Conservation (phyloP, 2,888 invertebrate species). For the Nesidiocoris tenuis region DNA sequence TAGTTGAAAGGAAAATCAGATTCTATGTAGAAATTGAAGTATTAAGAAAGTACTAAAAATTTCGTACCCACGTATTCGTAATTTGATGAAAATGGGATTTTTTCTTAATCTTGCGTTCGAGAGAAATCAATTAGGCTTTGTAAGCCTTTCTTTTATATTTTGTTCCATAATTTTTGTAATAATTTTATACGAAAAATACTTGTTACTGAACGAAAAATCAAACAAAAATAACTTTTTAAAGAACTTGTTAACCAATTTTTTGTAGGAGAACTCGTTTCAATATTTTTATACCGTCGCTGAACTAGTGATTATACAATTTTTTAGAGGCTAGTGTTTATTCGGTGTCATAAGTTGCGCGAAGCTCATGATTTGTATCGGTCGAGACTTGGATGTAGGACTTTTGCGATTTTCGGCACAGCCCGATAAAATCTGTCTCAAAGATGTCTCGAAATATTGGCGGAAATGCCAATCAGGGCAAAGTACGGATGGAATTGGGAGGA, state of each 20-base stretch:
- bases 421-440: neutral
- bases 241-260: slow-evolving; percentile 35
- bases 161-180: slow-evolving; percentile 47
- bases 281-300: slow-evolving; percentile 48
- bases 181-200: slow-evolving; percentile 40
- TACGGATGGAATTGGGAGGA: too few relatives aligned
- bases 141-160: slow-evolving; percentile 45
- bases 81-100: neutral
- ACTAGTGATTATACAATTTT: slow-evolving; percentile 28
- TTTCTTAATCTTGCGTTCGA: slow-evolving; percentile 5
- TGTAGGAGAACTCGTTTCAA: slow-evolving; percentile 47
- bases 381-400: neutral
- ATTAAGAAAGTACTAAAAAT: neutral
- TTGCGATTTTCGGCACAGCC: neutral
- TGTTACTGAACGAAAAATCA: slow-evolving; percentile 22
- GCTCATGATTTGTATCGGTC: slow-evolving; percentile 41
- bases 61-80: neutral
- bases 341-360: slow-evolving; percentile 43
- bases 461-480: too few relatives aligned
- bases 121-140: slow-evolving; percentile 27
- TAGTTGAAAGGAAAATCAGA: neutral
- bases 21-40: neutral
- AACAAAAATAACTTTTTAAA: slow-evolving; percentile 40
- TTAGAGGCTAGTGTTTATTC: slow-evolving; percentile 30
- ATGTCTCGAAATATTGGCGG: too few relatives aligned